Conservation (phyloP, 2,113 vertebrate genomes). For the Probosciger aterrimus region DNA sequence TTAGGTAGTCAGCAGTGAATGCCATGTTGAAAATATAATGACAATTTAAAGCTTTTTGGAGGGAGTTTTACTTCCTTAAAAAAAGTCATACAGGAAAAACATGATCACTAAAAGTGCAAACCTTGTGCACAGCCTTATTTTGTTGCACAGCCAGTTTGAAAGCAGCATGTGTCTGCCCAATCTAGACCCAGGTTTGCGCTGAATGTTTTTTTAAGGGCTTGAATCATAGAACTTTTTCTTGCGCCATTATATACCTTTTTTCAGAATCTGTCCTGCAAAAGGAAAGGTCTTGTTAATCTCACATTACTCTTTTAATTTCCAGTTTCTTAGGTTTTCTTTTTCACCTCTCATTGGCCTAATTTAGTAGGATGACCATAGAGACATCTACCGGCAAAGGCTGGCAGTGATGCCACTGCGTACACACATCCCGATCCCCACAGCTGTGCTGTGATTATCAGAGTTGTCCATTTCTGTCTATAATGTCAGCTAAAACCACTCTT, state of each 20-base stretch:
- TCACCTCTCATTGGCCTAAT: neutral
- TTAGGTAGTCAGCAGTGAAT: neutral
- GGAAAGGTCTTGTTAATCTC: neutral
- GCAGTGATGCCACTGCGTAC: neutral
- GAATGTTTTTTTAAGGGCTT: neutral
- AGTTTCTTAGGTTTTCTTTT: neutral
- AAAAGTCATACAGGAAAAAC: neutral
- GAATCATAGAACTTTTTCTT: neutral
- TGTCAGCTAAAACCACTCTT: neutral
- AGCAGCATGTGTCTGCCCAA: neutral
- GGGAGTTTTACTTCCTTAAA: neutral
- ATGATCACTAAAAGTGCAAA: neutral
- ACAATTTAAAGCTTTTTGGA: neutral
- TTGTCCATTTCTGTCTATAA: neutral
- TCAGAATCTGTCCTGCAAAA: neutral
- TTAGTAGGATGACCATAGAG: constrained; percentile 42
- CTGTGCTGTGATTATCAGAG: neutral
- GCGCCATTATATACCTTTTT: neutral
- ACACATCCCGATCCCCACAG: neutral
- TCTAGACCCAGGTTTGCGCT: neutral
- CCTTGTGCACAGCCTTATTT: neutral
- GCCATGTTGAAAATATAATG: neutral
- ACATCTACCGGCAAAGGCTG: constrained; percentile 65
- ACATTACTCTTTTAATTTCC: neutral
- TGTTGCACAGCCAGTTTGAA: neutral